Conservation (phyloP, 2,888 invertebrate species). For the Pandemis corylana region DNA sequence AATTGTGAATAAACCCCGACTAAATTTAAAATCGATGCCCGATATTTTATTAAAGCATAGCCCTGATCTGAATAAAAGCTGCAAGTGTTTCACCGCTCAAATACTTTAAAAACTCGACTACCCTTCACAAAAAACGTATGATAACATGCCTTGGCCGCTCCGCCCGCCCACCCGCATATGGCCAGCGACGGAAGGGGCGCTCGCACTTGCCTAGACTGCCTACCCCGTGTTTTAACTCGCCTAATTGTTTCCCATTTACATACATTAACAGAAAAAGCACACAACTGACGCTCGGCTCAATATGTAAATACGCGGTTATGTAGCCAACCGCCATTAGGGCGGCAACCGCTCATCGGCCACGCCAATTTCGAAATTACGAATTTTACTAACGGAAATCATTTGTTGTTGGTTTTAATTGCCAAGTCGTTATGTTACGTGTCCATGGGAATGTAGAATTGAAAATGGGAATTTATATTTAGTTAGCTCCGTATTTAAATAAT, state of each 20-base stretch:
- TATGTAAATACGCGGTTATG: slow-evolving; percentile 74
- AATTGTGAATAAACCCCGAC: too few species aligned
- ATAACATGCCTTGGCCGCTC: slow-evolving; percentile 41
- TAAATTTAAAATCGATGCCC: too few species aligned
- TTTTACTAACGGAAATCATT: slow-evolving; percentile 77
- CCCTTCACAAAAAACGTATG: slow-evolving; percentile 34
- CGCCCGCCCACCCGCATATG: slow-evolving; percentile 80
- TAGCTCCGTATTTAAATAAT: not conserved
- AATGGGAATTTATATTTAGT: not conserved
- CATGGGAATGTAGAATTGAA: slow-evolving; percentile 58
- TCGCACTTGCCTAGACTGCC: slow-evolving; percentile 80
- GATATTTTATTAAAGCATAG: not conserved
- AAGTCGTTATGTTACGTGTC: slow-evolving; percentile 49
- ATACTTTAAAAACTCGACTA: slow-evolving; percentile 33
- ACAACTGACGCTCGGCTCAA: slow-evolving; percentile 75
- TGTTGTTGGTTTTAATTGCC: slow-evolving; percentile 66
- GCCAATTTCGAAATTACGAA: slow-evolving; percentile 65
- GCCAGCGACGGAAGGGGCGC: slow-evolving; percentile 74
- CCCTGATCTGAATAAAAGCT: not conserved
- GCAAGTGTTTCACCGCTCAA: slow-evolving; percentile 18
- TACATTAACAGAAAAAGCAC: slow-evolving; percentile 81
- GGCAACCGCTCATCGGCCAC: slow-evolving; percentile 60
- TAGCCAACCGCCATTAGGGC: slow-evolving; percentile 60
- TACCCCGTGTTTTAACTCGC: slow-evolving; percentile 84
- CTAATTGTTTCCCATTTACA: slow-evolving; percentile 85